Conservation (phyloP, 2,113 vertebrate genomes). For the Paramisgurnus dabryanus region DNA sequence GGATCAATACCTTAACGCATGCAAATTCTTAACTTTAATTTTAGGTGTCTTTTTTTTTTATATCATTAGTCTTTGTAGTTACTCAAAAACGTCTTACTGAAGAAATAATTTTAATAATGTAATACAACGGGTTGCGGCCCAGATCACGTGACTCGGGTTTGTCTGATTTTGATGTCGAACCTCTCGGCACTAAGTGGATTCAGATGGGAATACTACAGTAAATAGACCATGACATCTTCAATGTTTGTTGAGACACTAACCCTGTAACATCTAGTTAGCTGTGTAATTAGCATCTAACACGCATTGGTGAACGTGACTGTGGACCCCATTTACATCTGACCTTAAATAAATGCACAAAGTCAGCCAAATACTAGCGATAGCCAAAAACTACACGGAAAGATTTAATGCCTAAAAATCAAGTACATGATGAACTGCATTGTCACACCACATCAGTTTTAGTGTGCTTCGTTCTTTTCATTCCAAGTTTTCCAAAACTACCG, state of each 20-base stretch:
- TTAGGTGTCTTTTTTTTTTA: background rate
- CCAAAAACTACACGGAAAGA: no score
- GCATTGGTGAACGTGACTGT: constrained; percentile 48
- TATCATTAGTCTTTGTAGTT: no score
- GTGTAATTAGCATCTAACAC: constrained; percentile 57
- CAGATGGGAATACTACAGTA: constrained; percentile 59
- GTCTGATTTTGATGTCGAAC: constrained; percentile 10
- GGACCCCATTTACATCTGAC: constrained; percentile 42
- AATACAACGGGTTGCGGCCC: background rate
- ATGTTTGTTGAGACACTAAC: constrained; percentile 56
- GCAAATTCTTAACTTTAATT: background rate
- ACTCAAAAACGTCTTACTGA: no score
- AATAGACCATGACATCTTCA: constrained; percentile 60
- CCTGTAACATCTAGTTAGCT: constrained; percentile 52
- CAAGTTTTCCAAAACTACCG: no score
- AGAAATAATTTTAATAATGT: background rate
- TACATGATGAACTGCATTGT: no score
- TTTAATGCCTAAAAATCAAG: no score
- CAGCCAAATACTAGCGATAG: constrained; percentile 8
- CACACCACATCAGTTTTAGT: no score
- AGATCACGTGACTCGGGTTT: background rate
- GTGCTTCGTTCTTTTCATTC: no score
- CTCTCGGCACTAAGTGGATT: constrained; percentile 55
- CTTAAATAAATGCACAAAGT: constrained; percentile 31
- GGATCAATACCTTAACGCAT: no score